Percentiles rank a stretch among this genome's conserved stretches.
These are phyloP conservation scores for Xestia rhomboidea DNA, from an alignment of 2,888 invertebrate species.

Conservation along the genomic window DNA sequence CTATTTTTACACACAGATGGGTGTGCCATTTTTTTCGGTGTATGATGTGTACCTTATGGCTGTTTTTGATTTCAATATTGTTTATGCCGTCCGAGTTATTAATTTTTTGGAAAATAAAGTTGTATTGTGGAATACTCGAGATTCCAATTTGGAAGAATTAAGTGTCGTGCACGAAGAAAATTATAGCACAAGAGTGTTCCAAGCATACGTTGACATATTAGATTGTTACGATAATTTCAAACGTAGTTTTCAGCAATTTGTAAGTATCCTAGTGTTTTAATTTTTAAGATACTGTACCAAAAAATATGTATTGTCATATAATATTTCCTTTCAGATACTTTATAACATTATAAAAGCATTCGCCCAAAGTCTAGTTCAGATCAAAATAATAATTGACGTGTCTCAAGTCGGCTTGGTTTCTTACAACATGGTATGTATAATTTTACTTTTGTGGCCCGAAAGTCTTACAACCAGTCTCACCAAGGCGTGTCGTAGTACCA, in stretches of 20 bases:
- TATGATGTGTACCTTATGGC: background rate
- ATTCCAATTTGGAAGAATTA: background rate
- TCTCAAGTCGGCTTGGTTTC: background rate
- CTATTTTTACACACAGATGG: background rate
- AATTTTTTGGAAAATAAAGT: constrained; percentile 28
- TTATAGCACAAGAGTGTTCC: constrained; percentile 12
- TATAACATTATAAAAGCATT: constrained; percentile 15
- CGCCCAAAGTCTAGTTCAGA: background rate
- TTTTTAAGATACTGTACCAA: background rate
- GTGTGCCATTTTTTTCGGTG: background rate
- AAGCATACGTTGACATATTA: constrained; percentile 39
- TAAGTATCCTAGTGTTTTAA: constrained; percentile 15
- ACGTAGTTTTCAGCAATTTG: constrained; percentile 19
- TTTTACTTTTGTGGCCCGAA: background rate
- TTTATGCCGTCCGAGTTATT: background rate
- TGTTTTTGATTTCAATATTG: constrained; percentile 13
- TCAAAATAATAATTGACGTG: background rate
- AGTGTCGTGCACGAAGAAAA: background rate
- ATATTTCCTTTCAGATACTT: constrained; percentile 35
- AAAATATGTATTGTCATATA: background rate
- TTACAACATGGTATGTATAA: background rate
- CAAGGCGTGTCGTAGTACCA: background rate
- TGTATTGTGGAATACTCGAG: background rate
- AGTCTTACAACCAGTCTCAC: background rate
- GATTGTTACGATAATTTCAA: constrained; percentile 33